Evolutionary conservation across 2,113 vertebrate genomes (phyloP), one percentile per base, ranked within the genome.

Genomic region (Melanerpes formicivorus): DNA sequence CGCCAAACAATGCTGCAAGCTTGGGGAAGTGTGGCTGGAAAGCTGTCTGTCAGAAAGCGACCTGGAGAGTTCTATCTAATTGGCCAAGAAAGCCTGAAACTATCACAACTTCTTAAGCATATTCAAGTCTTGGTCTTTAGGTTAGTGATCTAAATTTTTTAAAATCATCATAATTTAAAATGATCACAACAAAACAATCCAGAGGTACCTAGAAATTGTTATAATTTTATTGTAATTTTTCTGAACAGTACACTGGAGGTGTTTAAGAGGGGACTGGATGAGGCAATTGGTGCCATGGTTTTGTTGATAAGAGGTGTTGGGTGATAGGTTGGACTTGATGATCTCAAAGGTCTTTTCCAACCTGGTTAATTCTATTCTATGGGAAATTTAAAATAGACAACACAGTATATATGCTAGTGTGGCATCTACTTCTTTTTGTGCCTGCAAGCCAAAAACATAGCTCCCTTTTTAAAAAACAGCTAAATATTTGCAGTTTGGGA

Each of bases 401-500:
- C 32, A 42, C 29, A 37, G 46, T 66, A 32, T 32, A 25, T 27
- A 76, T 7, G 12, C 21, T 90, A 60, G 29, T 54, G 15, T 73
- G n/a, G 46, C 8, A 18, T 67, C 30, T 76, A 70, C 78, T 58
- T 83, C 22, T 42, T 34, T 79, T 93, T 87, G 18, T 42, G 30
- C 77, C 34, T 90, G 27, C 11, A 70, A 56, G 11, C 56, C 91
- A 63, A 95, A 94, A 93, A 80, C 76, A 80, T 9, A 77, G 11
- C 62, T 65, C 25, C 18, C 21, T 63, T 90, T 88, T 65, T 58
- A 76, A 88, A 91, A 66, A 16, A 17, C n/a, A 90, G 54, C 56
- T 67, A 58, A 58, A 71, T 94, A 86, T 76, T 90, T 90, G 66
- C 44, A 72, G 65, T 66, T 90, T 22, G 25, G 52, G 69, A 96